Evolutionary conservation across 2,888 invertebrate genomes (phyloP), one percentile per base, ranked within the genome.

Genomic region (Mantis religiosa): DNA sequence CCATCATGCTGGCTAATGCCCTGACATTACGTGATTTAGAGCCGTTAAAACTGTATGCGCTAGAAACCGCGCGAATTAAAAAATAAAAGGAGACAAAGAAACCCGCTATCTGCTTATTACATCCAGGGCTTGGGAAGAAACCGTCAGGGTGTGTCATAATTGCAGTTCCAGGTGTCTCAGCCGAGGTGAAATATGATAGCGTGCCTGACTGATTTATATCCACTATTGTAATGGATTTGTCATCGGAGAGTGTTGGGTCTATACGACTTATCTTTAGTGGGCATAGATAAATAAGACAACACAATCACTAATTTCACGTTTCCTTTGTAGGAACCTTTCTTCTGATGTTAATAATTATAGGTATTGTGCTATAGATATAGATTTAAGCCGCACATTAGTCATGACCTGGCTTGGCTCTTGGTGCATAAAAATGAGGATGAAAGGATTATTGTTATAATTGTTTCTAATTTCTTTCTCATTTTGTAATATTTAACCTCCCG

Each of bases 11-110:
- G 54, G 27, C 47, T n/a, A 14, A 28, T 83, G 54, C 34, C 84
- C 84, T 83, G 88, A 54, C 71, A 71, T 88, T 34, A 28, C 88
- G 84, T 88, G 88, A 84, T 88, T 88, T 82, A 84, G 28, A 71
- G 84, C 34, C 71, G 88, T 88, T 88, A 85, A 88, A 88, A 85
- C 84, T 34, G 12, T 9, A 87, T 14, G 28, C 27, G 25, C 15
- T 3, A 30, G 85, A 28, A 41, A 84, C 54, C 85, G 88, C 84
- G 88, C 4, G 83, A 88, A 87, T 87, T 83, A 87, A 83, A 87
- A 88, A 28, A 84, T 54, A 25, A 81, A 25, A 41, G 28, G 41
- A 71, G 54, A 71, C 54, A 71, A 71, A 71, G 54, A 71, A 71
- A n/a, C 83, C 47, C 28, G 54, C 54, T 41, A 71, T 71, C 54